Evolutionary conservation across 2,113 vertebrate genomes (phyloP).

Genomic region (Erythrocebus patas): DNA sequence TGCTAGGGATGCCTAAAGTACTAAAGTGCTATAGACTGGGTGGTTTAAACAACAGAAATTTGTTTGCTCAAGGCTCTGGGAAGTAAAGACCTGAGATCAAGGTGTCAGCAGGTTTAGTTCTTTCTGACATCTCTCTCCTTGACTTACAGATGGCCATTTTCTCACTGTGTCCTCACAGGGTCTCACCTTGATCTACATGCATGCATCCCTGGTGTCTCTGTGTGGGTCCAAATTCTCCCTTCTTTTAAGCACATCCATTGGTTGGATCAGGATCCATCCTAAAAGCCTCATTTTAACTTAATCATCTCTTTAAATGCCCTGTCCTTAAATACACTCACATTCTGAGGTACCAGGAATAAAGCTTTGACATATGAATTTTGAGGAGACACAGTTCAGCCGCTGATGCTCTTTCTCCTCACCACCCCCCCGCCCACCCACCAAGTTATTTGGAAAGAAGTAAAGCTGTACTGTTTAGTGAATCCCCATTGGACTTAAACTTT

Average conservation of each 20-base stretch:
- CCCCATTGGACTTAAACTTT: not conserved
- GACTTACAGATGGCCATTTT: not conserved
- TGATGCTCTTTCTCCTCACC: not conserved
- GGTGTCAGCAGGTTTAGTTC: not conserved
- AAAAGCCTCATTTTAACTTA: not conserved
- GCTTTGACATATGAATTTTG: not conserved
- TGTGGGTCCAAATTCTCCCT: not conserved
- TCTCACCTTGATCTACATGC: not conserved
- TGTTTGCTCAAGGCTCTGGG: not conserved
- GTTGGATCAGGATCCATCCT: not conserved
- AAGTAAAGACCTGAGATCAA: not conserved
- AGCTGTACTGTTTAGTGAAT: not conserved
- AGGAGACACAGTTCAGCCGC: not conserved
- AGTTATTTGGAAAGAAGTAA: not conserved
- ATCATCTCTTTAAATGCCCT: not conserved
- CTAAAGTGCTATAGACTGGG: not conserved
- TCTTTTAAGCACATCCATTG: not conserved
- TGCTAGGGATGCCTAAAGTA: not conserved
- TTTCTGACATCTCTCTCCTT: not conserved
- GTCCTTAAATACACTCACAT: not conserved
- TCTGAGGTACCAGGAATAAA: not conserved
- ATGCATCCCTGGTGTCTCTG: not conserved
- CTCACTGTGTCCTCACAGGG: not conserved
- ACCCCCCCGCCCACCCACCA: accelerated
- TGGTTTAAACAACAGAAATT: not conserved